Evolutionary conservation across 2,888 invertebrate species (phyloP).

Genomic region (Macaria notata): DNA sequence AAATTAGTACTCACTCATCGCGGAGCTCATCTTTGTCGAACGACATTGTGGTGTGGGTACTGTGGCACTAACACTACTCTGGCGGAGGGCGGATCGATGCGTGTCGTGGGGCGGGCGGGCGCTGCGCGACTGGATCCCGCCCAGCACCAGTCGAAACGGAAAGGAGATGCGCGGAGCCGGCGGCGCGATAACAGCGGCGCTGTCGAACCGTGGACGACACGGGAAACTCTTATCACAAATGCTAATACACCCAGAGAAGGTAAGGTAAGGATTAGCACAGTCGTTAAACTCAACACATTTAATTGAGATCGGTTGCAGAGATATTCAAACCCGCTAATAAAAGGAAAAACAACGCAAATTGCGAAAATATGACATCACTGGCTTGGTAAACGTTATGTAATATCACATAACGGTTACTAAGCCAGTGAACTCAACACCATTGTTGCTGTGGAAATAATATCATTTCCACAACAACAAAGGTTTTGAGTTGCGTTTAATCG

Average conservation of each 20-base stretch:
- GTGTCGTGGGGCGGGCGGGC: conserved; percentile 49
- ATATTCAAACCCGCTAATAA: too few relatives aligned
- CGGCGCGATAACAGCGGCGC: conserved; percentile 31
- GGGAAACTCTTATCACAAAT: conserved; percentile 10
- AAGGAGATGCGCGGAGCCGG: conserved; percentile 48
- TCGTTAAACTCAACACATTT: too few relatives aligned
- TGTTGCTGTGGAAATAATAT: too few relatives aligned
- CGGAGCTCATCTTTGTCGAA: conserved; percentile 85
- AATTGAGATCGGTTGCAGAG: too few relatives aligned
- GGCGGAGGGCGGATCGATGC: conserved; percentile 57
- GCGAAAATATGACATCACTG: too few relatives aligned
- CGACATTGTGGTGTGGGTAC: conserved; percentile 66
- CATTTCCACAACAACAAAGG: too few relatives aligned
- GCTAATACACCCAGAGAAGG: conserved; percentile 3
- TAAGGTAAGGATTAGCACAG: too few relatives aligned
- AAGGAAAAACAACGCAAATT: too few relatives aligned
- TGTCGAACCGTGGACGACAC: conserved; percentile 3
- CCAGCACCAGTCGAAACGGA: conserved; percentile 49
- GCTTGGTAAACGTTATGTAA: too few relatives aligned
- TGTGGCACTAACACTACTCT: conserved; percentile 49
- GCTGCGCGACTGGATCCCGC: conserved; percentile 65
- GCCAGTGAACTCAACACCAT: too few relatives aligned
- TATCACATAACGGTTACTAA: too few relatives aligned
- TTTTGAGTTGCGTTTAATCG: too few relatives aligned
- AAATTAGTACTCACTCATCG: conserved; percentile 84